A percentile compares a stretch with the other conserved stretches of the same genome.
phyloP scores from a whole-genome alignment of 2,113 vertebrate species.

The Cairina moschata region DNA sequence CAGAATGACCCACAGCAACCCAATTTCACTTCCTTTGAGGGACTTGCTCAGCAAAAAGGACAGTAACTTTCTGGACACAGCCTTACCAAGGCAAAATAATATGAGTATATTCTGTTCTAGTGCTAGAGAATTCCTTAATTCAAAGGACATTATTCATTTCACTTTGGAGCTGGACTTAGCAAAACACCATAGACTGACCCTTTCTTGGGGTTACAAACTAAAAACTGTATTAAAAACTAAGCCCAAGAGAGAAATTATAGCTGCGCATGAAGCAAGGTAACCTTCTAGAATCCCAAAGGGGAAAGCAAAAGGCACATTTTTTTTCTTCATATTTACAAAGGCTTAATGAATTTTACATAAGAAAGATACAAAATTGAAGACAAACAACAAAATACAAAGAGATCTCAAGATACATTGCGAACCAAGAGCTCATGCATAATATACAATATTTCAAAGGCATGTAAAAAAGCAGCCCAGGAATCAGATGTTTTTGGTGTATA shows the following conservation, averaged over 20 bases:
- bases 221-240: background rate
- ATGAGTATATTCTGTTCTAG: background rate
- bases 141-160: background rate
- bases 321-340: constrained; percentile 37
- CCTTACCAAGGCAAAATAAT: background rate
- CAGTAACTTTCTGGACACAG: background rate
- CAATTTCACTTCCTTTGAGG: background rate
- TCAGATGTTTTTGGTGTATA: background rate
- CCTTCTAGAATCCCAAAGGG: constrained; percentile 45
- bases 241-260: background rate
- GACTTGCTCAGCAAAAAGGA: background rate
- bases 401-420: constrained; percentile 35
- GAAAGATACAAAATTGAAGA: constrained; percentile 54
- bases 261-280: constrained; percentile 27
- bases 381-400: constrained; percentile 59
- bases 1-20: background rate
- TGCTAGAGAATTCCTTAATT: background rate
- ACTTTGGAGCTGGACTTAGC: background rate
- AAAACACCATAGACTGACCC: background rate
- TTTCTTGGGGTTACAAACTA: background rate
- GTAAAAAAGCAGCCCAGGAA: constrained; percentile 13
- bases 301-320: constrained; percentile 10
- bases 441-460: constrained; percentile 42
- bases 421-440: constrained; percentile 49
- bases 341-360: constrained; percentile 66